Percentiles rank a stretch among this genome's conserved stretches.
phyloP scores from a whole-genome alignment of 2,797 vertebrate species.

The Sebastes itinus region DNA sequence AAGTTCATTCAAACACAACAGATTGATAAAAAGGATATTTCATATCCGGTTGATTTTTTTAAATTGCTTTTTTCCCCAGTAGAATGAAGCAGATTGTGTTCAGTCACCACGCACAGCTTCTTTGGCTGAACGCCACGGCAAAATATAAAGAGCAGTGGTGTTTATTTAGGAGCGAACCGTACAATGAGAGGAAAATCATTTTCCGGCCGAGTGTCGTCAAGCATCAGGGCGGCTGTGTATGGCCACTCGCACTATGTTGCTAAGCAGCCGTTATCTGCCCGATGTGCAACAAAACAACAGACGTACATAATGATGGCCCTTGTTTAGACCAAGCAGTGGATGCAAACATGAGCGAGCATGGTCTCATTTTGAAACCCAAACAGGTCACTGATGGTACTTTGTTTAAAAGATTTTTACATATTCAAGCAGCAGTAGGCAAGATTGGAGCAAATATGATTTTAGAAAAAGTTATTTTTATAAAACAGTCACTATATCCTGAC shows the following conservation, averaged over 20 bases:
- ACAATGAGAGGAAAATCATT: slow-evolving; percentile 35
- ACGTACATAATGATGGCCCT: slow-evolving; percentile 23
- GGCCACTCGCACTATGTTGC: slow-evolving; percentile 42
- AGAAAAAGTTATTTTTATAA: too few relatives aligned
- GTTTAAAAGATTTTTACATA: background rate
- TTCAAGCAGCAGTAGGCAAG: too few relatives aligned
- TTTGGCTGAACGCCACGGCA: background rate
- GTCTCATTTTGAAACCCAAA: background rate
- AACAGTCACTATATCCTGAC: too few relatives aligned
- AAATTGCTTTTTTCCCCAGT: background rate
- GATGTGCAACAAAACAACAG: slow-evolving; percentile 30
- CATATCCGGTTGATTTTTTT: background rate
- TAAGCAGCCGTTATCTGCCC: slow-evolving; percentile 53
- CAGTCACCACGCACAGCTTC: background rate
- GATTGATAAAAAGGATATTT: background rate
- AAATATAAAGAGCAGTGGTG: slow-evolving; percentile 9
- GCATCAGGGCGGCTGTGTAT: slow-evolving; percentile 8
- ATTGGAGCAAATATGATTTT: too few relatives aligned
- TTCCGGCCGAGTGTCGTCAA: slow-evolving; percentile 6
- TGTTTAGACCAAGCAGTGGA: slow-evolving; percentile 9
- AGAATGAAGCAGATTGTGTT: background rate
- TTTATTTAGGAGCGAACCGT: slow-evolving; percentile 26
- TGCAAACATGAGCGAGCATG: background rate
- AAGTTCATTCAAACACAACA: background rate
- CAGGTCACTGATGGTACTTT: background rate